Percentiles rank a stretch among this genome's conserved stretches.
Conservation (phyloP, 1,140 invertebrate species). For the Colletes gigas region DNA sequence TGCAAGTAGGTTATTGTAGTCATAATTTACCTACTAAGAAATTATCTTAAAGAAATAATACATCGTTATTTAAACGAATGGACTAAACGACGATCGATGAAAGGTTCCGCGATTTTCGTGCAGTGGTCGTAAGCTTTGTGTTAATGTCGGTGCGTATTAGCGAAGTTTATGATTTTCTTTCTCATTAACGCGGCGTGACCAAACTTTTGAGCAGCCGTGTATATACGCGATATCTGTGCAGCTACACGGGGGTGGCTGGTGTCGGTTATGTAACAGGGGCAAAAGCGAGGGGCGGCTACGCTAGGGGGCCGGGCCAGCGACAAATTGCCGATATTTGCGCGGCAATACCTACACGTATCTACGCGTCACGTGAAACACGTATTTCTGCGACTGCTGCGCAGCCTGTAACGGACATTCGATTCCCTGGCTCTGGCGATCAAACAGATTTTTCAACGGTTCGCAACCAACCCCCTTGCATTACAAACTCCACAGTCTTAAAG, state of each 20-base stretch:
- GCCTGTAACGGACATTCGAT: background rate
- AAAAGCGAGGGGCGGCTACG: background rate
- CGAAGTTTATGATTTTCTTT: slow-evolving; percentile 40
- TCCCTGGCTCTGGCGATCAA: background rate
- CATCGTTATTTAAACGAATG: no score
- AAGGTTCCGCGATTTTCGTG: slow-evolving; percentile 13
- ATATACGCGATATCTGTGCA: background rate
- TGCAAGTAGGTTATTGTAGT: no score
- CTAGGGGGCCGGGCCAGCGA: background rate
- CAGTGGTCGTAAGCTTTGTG: background rate
- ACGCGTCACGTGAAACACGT: background rate
- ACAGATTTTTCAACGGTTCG: background rate
- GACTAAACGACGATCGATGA: no score
- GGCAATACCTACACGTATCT: slow-evolving; percentile 8
- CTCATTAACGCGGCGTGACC: slow-evolving; percentile 25
- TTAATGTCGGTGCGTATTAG: background rate
- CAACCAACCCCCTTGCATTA: background rate
- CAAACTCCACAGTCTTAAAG: no score
- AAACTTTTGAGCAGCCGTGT: slow-evolving; percentile 11
- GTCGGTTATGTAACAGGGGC: slow-evolving; percentile 21
- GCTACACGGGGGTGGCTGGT: background rate
- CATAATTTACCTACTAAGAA: no score
- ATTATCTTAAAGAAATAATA: no score
- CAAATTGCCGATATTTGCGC: slow-evolving; percentile 47
- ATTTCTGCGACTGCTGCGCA: background rate